Conservation (phyloP, 1,140 invertebrate genomes). For the Idris sp. region DNA sequence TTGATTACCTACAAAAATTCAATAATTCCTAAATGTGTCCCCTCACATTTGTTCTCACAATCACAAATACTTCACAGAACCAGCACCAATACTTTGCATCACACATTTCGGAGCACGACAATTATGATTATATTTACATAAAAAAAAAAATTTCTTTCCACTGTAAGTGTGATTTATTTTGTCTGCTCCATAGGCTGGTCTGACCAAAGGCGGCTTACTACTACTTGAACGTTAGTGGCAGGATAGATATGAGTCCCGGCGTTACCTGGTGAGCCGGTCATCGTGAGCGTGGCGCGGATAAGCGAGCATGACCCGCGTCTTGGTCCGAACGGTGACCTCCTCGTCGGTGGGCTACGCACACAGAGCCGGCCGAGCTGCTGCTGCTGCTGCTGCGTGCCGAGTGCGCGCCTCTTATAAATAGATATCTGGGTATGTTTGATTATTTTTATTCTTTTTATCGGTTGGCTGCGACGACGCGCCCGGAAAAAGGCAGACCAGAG, state of each 20-base stretch:
- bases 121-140: too few relatives aligned
- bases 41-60: too few relatives aligned
- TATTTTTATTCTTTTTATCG: conserved; percentile 62
- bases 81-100: too few relatives aligned
- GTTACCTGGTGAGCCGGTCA: conserved; percentile 38
- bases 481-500: conserved; percentile 20
- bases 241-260: neutral
- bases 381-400: neutral
- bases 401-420: conserved; percentile 46
- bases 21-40: too few relatives aligned
- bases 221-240: neutral
- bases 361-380: conserved; percentile 29
- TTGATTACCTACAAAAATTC: too few relatives aligned
- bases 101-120: too few relatives aligned
- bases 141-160: too few relatives aligned
- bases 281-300: conserved; percentile 18
- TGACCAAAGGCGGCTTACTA: neutral
- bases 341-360: conserved; percentile 1
- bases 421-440: conserved; percentile 61
- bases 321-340: conserved; percentile 20
- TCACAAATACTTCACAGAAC: too few relatives aligned
- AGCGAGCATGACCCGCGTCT: conserved; percentile 28
- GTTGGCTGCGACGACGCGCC: conserved; percentile 27
- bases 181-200: too few relatives aligned
- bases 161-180: too few relatives aligned